Evolutionary conservation across 2,113 vertebrate genomes (phyloP).

Genomic region (Periophthalmodon schlosseri): DNA sequence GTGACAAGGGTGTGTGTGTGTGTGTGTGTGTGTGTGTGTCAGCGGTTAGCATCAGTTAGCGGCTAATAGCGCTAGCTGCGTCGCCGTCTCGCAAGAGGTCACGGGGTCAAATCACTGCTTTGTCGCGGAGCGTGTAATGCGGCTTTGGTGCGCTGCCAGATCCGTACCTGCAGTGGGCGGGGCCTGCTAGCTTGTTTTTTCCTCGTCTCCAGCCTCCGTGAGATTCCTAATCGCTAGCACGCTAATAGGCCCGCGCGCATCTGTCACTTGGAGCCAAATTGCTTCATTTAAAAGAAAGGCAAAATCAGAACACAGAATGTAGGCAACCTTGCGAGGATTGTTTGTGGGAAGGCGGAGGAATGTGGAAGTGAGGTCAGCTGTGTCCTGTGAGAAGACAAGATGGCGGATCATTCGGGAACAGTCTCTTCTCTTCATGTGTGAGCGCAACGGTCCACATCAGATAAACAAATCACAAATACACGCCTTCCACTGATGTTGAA

Average conservation of each 20-base stretch:
- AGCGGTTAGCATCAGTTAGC: conserved; percentile 20
- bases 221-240: conserved; percentile 66
- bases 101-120: conserved; percentile 47
- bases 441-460: neutral
- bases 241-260: conserved; percentile 76
- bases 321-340: conserved; percentile 54
- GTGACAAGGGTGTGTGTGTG: no score
- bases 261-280: conserved; percentile 78
- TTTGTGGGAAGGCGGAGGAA: conserved; percentile 43
- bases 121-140: conserved; percentile 28
- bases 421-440: no score
- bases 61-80: conserved; percentile 54
- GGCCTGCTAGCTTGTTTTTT: neutral
- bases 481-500: neutral
- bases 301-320: conserved; percentile 33
- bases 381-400: conserved; percentile 50
- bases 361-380: conserved; percentile 56
- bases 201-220: conserved; percentile 40
- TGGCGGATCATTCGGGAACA: conserved; percentile 18
- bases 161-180: conserved; percentile 45
- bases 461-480: neutral
- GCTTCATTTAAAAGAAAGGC: conserved; percentile 67
- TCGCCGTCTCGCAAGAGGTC: conserved; percentile 48
- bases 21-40: neutral
- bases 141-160: conserved; percentile 48